Conservation (phyloP, 2,113 vertebrate genomes). For the Smithornis capensis region DNA sequence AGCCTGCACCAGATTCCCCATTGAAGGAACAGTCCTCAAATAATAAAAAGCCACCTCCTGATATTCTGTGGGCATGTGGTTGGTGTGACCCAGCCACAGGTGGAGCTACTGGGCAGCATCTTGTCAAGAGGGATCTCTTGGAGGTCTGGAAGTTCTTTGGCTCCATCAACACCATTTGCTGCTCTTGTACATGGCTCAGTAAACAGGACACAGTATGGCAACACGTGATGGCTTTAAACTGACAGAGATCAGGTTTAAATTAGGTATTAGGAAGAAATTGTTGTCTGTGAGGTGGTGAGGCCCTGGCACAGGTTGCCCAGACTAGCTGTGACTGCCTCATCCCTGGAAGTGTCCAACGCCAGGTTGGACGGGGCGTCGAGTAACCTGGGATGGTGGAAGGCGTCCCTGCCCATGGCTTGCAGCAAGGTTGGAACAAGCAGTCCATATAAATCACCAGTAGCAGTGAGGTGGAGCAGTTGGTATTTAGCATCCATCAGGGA, state of each 20-base stretch:
- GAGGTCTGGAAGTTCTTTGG: background rate
- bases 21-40: background rate
- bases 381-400: accelerated
- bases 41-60: background rate
- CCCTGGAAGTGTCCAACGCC: accelerated
- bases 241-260: background rate
- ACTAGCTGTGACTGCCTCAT: background rate
- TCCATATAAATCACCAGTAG: background rate
- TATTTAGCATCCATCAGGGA: background rate
- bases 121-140: background rate
- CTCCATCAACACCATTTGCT: background rate
- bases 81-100: background rate
- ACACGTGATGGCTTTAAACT: background rate
- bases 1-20: background rate
- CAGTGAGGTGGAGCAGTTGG: background rate
- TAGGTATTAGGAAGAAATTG: background rate
- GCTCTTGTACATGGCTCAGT: background rate
- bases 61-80: accelerated
- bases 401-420: background rate
- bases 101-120: background rate
- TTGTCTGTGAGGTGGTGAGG: accelerated
- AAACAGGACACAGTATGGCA: background rate
- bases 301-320: background rate
- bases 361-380: accelerated
- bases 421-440: accelerated